A percentile compares a stretch with the other conserved stretches of the same genome.
These are phyloP conservation scores for Hedychridium roseum DNA, from an alignment of 2,888 invertebrate genomes.

Conservation along the genomic window DNA sequence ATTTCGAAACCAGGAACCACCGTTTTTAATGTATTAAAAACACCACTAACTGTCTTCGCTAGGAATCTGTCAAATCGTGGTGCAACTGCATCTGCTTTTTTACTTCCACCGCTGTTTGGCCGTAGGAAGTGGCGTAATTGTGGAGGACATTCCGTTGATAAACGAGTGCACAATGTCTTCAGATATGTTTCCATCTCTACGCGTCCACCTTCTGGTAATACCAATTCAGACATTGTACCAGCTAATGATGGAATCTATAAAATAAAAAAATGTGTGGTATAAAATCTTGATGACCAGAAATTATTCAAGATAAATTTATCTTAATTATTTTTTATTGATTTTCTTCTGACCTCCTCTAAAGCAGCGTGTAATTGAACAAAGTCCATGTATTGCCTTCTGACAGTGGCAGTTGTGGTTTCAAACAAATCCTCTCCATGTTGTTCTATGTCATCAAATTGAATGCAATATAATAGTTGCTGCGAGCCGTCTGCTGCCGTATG, in stretches of 20 bases:
- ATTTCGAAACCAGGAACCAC: conserved; percentile 69
- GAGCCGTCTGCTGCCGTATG: conserved; percentile 56
- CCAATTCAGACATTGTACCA: conserved; percentile 46
- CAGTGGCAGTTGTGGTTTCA: conserved; percentile 57
- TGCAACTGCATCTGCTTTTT: conserved; percentile 66
- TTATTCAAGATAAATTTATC: conserved; percentile 3
- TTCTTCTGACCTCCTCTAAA: conserved; percentile 46
- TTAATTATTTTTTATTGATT: background rate
- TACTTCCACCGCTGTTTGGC: conserved; percentile 55
- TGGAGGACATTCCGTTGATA: conserved; percentile 49
- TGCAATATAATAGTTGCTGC: conserved; percentile 57
- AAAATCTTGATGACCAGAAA: conserved; percentile 1
- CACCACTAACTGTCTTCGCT: conserved; percentile 80
- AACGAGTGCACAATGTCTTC: conserved; percentile 48
- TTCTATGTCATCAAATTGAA: conserved; percentile 58
- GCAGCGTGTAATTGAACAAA: conserved; percentile 53
- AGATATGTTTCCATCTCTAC: conserved; percentile 54
- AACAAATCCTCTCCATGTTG: conserved; percentile 55
- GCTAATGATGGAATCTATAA: conserved; percentile 43
- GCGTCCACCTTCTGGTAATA: conserved; percentile 55
- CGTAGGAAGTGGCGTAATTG: conserved; percentile 55
- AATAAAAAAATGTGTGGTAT: conserved; percentile 1
- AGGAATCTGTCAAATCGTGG: conserved; percentile 71
- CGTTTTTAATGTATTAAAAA: conserved; percentile 80
- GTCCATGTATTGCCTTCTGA: conserved; percentile 53